Conservation (phyloP, 2,113 vertebrate species). For the Heterocephalus glaber region DNA sequence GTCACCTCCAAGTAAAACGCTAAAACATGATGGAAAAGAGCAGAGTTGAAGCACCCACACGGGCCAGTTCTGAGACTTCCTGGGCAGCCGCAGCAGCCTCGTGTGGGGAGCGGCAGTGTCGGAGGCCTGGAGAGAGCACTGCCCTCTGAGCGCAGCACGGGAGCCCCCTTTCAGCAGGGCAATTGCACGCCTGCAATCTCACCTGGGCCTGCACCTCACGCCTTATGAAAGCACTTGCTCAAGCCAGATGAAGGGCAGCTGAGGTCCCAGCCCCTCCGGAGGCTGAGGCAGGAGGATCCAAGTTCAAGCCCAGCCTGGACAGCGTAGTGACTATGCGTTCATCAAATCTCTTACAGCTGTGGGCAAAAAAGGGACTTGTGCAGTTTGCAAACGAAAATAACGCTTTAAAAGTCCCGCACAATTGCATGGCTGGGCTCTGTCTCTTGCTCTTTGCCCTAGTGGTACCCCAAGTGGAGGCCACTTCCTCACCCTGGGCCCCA, state of each 20-base stretch:
- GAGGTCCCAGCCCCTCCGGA: background rate
- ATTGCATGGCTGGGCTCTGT: too few relatives aligned
- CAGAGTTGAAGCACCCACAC: background rate
- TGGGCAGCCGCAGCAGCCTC: accelerated
- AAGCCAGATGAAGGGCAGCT: background rate
- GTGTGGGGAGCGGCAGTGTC: too few relatives aligned
- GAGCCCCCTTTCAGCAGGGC: accelerated
- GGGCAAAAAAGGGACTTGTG: background rate
- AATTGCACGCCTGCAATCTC: accelerated
- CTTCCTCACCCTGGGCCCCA: background rate
- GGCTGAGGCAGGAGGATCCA: background rate
- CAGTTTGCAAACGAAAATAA: background rate
- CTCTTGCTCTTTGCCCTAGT: background rate
- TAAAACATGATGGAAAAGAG: background rate
- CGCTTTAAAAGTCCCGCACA: accelerated
- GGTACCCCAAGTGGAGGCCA: accelerated
- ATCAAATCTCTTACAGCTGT: background rate
- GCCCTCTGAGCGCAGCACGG: too few relatives aligned
- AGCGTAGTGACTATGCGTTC: too few relatives aligned
- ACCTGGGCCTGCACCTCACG: background rate
- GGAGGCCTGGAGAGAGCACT: too few relatives aligned
- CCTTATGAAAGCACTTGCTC: background rate
- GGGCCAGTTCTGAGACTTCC: background rate
- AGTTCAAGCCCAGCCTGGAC: background rate
- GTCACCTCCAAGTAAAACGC: background rate